Evolutionary conservation across 2,113 vertebrate genomes (phyloP), one percentile per base, ranked within the genome.

Genomic region (Psittacula cyanocephala): DNA sequence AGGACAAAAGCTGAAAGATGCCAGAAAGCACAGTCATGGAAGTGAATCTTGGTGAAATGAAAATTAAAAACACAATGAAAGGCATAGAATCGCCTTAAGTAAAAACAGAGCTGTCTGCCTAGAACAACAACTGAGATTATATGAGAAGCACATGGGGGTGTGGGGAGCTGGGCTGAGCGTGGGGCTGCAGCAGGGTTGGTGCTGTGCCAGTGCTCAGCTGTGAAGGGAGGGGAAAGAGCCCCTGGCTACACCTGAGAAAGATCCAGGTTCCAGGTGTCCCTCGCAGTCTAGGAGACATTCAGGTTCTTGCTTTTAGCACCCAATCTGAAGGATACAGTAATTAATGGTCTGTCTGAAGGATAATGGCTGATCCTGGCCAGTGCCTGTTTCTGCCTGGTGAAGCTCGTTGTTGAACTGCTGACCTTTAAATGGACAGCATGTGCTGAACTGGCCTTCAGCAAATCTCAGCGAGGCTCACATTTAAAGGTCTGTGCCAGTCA

Each of bases 11-110:
- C 86, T 84, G 86, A 64, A 88, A 78, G 82, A 60, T 95, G 92
- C 39, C 90, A 94, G 83, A 84, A 92, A 93, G 82, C 77, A 22
- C 3, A 3, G 86, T 44, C 2, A 7, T 95, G 88, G 93, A 92
- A 95, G 80, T 89, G 83, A 90, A 41, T 86, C 72, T 78, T 9
- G 2, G 64, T 43, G 80, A 95, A 94, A 95, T 41, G 39, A 88
- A 89, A 89, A 94, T 93, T 86, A 89, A 92, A 94, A 93, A 62
- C 90, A 96, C 90, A 93, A 76, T 86, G 83, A 72, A 79, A 89
- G 53, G 80, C 90, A 17, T 6, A 50, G 95, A 84, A 79, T 15
- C 65, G 80, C 92, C 80, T 81, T 69, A 84, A 96, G 86, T 86
- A 10, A 88, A 93, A 90, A 1, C 95, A 95, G 91, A 91, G 50